Evolutionary conservation across 2,797 vertebrate species (phyloP).

Genomic region (Phrynocephalus forsythii): DNA sequence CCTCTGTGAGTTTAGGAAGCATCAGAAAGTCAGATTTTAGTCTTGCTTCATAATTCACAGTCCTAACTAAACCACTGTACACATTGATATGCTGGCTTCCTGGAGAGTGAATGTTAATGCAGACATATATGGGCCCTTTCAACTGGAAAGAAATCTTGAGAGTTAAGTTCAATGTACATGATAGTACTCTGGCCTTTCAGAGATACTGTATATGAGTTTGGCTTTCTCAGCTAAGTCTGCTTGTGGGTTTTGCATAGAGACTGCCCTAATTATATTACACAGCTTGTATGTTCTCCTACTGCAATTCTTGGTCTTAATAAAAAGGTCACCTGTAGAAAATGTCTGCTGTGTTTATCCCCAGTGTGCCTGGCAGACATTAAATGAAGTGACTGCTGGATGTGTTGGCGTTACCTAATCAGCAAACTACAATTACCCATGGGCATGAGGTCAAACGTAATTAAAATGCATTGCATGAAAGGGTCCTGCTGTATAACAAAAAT

Average conservation of each 20-base stretch:
- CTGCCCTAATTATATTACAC: neutral
- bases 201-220: neutral
- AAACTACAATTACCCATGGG: fast-evolving
- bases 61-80: neutral
- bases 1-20: neutral
- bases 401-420: slow-evolving; percentile 4
- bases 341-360: neutral
- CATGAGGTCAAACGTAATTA: neutral
- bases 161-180: neutral
- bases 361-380: neutral
- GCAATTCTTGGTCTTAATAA: neutral
- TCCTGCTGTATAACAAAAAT: neutral
- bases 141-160: too few species aligned
- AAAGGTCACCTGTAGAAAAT: neutral
- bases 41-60: neutral
- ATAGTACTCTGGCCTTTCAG: neutral
- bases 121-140: neutral
- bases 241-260: neutral
- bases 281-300: neutral
- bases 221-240: neutral
- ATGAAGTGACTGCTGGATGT: neutral
- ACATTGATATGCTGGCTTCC: neutral
- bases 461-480: neutral
- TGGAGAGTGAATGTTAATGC: neutral
- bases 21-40: neutral